Evolutionary conservation across 35 echinoderm and acorn worm genomes (phyloP).

Genomic region (Diadema setosum): DNA sequence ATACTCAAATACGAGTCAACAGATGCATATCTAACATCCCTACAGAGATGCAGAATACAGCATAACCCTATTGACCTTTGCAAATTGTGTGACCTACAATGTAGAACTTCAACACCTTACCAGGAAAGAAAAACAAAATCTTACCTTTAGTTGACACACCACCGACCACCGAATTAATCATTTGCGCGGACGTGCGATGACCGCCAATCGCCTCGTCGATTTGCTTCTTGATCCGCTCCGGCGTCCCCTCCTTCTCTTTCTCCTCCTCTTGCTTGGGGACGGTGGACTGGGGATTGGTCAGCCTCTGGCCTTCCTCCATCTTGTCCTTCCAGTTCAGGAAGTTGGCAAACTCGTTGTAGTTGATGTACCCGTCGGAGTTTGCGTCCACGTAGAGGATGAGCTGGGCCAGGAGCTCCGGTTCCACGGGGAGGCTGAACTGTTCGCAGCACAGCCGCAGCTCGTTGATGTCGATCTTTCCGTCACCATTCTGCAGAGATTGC

Average conservation of each 20-base stretch:
- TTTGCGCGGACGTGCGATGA: slow-evolving; percentile 75
- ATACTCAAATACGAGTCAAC: too few species aligned
- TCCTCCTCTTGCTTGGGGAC: background rate
- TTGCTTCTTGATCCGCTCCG: slow-evolving; percentile 81
- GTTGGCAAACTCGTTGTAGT: slow-evolving; percentile 93
- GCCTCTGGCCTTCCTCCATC: slow-evolving; percentile 61
- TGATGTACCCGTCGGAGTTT: slow-evolving; percentile 67
- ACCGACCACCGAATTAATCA: slow-evolving; percentile 89
- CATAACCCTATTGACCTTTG: too few species aligned
- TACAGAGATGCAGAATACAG: too few species aligned
- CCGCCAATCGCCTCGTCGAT: slow-evolving; percentile 80
- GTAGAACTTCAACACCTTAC: too few species aligned
- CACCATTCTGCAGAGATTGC: slow-evolving; percentile 80
- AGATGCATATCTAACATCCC: too few species aligned
- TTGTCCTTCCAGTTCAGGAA: slow-evolving; percentile 99
- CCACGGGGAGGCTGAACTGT: slow-evolving; percentile 95
- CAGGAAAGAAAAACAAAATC: background rate
- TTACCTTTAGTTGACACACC: slow-evolving; percentile 88
- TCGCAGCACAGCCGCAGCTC: slow-evolving; percentile 84
- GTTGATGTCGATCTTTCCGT: slow-evolving; percentile 83
- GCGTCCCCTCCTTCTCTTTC: slow-evolving; percentile 4
- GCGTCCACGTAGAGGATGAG: slow-evolving; percentile 74
- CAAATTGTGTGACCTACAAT: too few species aligned
- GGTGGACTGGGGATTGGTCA: background rate
- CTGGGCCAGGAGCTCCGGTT: slow-evolving; percentile 73